phyloP scores from a whole-genome alignment of 23 tunicate species.

The Halocynthia aurantium region DNA sequence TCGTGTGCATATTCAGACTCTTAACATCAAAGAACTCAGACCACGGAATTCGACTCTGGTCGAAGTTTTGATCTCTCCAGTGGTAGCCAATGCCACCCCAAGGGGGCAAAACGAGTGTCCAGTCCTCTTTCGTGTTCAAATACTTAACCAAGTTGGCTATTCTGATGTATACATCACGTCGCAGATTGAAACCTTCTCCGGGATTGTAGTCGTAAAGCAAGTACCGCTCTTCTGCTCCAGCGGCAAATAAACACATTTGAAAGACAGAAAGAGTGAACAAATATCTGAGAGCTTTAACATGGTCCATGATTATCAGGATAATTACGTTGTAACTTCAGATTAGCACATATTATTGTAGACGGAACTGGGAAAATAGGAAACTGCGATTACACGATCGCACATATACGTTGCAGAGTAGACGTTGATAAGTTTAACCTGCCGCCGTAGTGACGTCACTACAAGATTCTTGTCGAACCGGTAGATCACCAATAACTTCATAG shows the following conservation, averaged over 20 bases:
- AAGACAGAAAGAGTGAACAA: not conserved
- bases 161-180: slow-evolving; percentile 93
- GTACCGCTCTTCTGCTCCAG: slow-evolving; percentile 45
- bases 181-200: slow-evolving; percentile 94
- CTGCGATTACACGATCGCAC: too few relatives aligned
- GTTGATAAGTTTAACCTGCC: too few relatives aligned
- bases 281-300: not conserved
- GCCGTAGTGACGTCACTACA: too few relatives aligned
- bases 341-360: too few relatives aligned
- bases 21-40: slow-evolving; percentile 79
- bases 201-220: slow-evolving; percentile 94
- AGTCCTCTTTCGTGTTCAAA: slow-evolving; percentile 35
- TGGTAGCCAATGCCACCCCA: slow-evolving; percentile 99
- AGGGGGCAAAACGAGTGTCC: slow-evolving; percentile 97
- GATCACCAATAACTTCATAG: too few relatives aligned
- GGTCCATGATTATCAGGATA: too few relatives aligned
- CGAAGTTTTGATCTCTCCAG: slow-evolving; percentile 90
- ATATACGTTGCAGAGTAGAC: too few relatives aligned
- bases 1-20: slow-evolving; percentile 60
- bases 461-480: too few relatives aligned
- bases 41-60: slow-evolving; percentile 82
- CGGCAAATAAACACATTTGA: not conserved
- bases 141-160: slow-evolving; percentile 77
- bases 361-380: too few relatives aligned
- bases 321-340: too few relatives aligned